Evolutionary conservation across 2,113 vertebrate species (phyloP).

Genomic region (Tragelaphus scriptus): DNA sequence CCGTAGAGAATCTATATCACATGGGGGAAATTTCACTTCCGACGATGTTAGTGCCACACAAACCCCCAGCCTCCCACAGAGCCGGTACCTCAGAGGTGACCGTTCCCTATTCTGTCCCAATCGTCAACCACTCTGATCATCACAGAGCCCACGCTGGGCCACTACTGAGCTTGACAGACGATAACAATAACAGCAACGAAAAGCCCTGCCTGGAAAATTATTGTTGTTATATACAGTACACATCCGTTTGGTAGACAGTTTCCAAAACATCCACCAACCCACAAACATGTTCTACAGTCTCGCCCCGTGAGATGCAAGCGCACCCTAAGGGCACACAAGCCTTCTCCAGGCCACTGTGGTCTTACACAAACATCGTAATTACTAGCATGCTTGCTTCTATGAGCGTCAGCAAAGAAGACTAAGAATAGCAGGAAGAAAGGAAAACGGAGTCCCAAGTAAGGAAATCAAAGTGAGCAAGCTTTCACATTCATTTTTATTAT

Average conservation of each 20-base stretch:
- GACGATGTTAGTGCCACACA: background rate
- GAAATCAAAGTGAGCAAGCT: background rate
- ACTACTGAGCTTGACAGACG: slow-evolving; percentile 58
- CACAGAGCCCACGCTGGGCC: slow-evolving; percentile 21
- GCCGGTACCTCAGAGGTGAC: background rate
- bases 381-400: background rate
- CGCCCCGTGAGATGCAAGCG: background rate
- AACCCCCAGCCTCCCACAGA: slow-evolving; percentile 16
- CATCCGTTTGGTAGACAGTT: slow-evolving; percentile 55
- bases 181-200: slow-evolving; percentile 58
- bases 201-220: slow-evolving; percentile 65
- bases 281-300: slow-evolving; percentile 25
- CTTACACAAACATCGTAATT: slow-evolving; percentile 36
- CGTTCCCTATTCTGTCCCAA: background rate
- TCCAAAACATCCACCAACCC: slow-evolving; percentile 53
- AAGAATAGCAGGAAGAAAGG: background rate
- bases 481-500: background rate
- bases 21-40: background rate
- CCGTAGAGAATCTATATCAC: background rate
- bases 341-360: slow-evolving; percentile 29
- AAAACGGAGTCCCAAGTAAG: background rate
- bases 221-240: slow-evolving; percentile 62
- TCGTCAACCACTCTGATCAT: slow-evolving; percentile 34
- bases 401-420: background rate
- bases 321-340: background rate